Percentiles rank a stretch among this genome's conserved stretches.
These are phyloP conservation scores for Apocheima hispidaria DNA, from an alignment of 2,888 invertebrate species.

Conservation along the genomic window DNA sequence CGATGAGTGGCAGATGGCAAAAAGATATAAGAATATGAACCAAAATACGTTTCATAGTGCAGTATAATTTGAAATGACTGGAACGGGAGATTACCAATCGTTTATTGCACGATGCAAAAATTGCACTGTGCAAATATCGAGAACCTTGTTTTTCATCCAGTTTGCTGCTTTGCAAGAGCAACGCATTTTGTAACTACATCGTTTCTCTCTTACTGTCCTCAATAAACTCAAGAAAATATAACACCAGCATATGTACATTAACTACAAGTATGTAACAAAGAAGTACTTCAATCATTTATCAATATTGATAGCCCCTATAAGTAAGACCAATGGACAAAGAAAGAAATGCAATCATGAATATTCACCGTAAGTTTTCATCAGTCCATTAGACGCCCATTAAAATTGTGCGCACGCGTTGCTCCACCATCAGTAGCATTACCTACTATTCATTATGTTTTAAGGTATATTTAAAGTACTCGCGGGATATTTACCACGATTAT, in stretches of 20 bases:
- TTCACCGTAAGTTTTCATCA: constrained; percentile 42
- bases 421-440: constrained; percentile 70
- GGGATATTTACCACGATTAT: no score
- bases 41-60: no score
- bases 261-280: background rate
- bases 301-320: constrained; percentile 31
- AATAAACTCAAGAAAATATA: background rate
- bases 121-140: no score
- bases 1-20: no score
- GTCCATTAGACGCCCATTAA: constrained; percentile 28
- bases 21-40: no score
- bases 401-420: constrained; percentile 59
- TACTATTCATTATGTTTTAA: constrained; percentile 24
- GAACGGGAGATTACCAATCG: no score
- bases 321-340: constrained; percentile 24
- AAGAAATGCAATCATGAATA: constrained; percentile 34
- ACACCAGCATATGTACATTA: background rate
- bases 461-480: no score
- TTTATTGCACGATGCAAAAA: no score
- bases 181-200: background rate
- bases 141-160: background rate
- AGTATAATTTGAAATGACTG: no score
- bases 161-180: background rate
- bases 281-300: constrained; percentile 8
- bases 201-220: background rate